phyloP scores from a whole-genome alignment of 1,140 invertebrate species.

The Venturia canescens region DNA sequence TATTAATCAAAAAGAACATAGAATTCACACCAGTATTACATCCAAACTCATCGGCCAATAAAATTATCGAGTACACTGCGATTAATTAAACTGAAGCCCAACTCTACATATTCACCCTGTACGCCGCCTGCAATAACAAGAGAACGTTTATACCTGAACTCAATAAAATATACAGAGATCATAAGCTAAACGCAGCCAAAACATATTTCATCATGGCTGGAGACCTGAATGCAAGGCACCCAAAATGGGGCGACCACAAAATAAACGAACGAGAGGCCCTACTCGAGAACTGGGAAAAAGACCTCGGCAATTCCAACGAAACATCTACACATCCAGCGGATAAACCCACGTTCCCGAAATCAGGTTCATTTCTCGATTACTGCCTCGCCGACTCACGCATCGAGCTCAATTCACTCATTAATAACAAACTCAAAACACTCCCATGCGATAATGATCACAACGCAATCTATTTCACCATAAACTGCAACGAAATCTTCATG shows the following conservation, averaged over 20 bases:
- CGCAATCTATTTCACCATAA: constrained; percentile 28
- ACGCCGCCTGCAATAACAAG: constrained; percentile 17
- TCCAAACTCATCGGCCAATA: too few species aligned
- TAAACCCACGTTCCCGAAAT: constrained; percentile 23
- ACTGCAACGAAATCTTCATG: not conserved
- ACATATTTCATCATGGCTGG: constrained; percentile 39
- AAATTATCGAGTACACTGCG: too few species aligned
- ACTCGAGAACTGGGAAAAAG: not conserved
- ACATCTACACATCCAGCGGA: not conserved
- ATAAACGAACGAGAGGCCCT: constrained; percentile 27
- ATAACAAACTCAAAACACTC: constrained; percentile 39
- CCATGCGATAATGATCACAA: constrained; percentile 52
- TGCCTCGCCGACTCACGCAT: not conserved
- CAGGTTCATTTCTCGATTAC: constrained; percentile 3
- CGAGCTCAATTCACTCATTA: not conserved
- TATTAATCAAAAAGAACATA: too few species aligned
- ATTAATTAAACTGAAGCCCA: too few species aligned
- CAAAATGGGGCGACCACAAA: constrained; percentile 22
- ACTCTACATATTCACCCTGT: not conserved
- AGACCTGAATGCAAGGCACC: constrained; percentile 40
- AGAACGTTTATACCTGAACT: constrained; percentile 31
- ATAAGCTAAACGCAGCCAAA: constrained; percentile 8
- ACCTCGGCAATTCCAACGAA: not conserved
- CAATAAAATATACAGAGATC: constrained; percentile 5
- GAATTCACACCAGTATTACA: too few species aligned